Evolutionary conservation across 1,140 invertebrate genomes (phyloP).

Genomic region (Drosophila asahinai): DNA sequence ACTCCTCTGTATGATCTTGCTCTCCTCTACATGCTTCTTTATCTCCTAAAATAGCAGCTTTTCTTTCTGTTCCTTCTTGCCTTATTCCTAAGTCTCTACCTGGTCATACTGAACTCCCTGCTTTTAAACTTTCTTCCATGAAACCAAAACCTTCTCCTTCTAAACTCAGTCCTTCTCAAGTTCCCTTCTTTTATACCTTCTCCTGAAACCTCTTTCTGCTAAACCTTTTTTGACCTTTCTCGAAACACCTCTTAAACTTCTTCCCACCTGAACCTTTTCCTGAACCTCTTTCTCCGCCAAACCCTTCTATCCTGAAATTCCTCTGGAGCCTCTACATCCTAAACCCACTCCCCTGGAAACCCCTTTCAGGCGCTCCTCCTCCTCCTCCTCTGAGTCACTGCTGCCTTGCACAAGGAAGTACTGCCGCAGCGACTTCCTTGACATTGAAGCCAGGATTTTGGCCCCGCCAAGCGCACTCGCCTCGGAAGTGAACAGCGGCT

Average conservation of each 20-base stretch:
- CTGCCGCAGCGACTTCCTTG: conserved; percentile 72
- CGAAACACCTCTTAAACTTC: no score
- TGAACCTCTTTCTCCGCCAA: background rate
- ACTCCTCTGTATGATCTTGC: background rate
- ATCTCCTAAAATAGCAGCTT: no score
- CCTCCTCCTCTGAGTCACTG: conserved; percentile 29
- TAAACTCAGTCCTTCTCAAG: no score
- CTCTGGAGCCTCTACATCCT: background rate
- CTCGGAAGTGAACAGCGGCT: conserved; percentile 60
- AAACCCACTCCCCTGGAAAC: no score
- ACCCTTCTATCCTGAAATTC: background rate
- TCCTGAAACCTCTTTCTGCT: no score
- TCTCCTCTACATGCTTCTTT: no score
- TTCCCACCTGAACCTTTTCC: background rate
- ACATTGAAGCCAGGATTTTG: conserved; percentile 81
- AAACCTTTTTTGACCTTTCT: no score
- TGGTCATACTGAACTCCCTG: background rate
- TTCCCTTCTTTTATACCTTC: no score
- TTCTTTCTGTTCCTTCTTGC: no score
- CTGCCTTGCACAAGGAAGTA: conserved; percentile 70
- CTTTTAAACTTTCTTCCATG: no score
- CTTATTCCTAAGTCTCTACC: no score
- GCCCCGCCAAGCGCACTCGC: conserved; percentile 50
- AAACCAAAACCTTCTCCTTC: rapidly evolving
- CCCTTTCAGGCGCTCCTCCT: background rate